These are phyloP conservation scores for Callinectes sapidus DNA, from an alignment of 2,888 invertebrate species.

Conservation along the genomic window DNA sequence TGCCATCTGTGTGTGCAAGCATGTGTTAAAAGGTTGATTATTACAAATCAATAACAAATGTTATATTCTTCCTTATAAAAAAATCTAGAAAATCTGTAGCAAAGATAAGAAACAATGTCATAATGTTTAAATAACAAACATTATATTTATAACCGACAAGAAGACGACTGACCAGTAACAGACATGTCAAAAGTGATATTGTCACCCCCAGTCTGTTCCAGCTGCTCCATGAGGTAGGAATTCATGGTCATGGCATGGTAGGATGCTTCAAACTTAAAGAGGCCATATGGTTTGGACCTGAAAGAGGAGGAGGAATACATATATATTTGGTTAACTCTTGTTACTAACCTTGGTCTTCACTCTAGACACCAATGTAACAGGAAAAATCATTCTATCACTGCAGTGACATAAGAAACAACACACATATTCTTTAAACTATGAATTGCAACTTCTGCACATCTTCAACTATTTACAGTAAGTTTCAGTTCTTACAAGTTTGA, in stretches of 20 bases:
- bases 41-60: neutral
- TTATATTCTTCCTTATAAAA: neutral
- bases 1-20: slow-evolving; percentile 46
- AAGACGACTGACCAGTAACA: slow-evolving; percentile 41
- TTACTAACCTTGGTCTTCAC: neutral
- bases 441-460: too few relatives aligned
- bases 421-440: too few relatives aligned
- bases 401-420: too few relatives aligned
- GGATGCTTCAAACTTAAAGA: slow-evolving; percentile 85
- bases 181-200: neutral
- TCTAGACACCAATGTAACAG: neutral
- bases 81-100: neutral
- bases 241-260: slow-evolving; percentile 80
- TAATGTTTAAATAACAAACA: neutral
- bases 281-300: slow-evolving; percentile 73
- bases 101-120: neutral
- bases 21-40: neutral
- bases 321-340: neutral
- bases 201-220: slow-evolving; percentile 44
- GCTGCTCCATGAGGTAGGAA: slow-evolving; percentile 78
- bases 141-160: neutral
- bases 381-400: neutral
- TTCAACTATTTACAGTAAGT: too few relatives aligned
- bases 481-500: too few relatives aligned
- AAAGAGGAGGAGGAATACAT: slow-evolving; percentile 49